phyloP scores from a whole-genome alignment of 2,888 invertebrate genomes.

The Sericinus montela region DNA sequence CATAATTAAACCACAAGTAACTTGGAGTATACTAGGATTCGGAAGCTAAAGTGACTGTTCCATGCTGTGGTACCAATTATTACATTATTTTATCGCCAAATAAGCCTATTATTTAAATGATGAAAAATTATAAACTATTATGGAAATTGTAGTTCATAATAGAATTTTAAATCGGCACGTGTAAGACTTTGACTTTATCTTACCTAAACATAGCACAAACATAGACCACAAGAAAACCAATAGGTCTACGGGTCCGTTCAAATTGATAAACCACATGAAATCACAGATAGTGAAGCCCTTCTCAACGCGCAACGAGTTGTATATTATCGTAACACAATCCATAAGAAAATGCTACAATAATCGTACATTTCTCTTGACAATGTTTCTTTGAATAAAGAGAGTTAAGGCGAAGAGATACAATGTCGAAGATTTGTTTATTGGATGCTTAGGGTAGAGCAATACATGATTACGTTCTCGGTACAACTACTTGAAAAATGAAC shows the following conservation, averaged over 20 bases:
- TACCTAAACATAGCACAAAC: conserved; percentile 45
- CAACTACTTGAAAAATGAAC: conserved; percentile 49
- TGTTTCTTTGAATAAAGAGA: conserved; percentile 75
- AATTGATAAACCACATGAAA: conserved; percentile 71
- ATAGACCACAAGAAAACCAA: conserved; percentile 56
- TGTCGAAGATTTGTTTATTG: conserved; percentile 75
- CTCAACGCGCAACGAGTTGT: conserved; percentile 64
- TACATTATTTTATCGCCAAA: too few species aligned
- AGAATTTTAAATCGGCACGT: conserved; percentile 11
- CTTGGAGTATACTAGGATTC: too few species aligned
- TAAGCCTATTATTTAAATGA: too few species aligned
- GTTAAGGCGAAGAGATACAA: conserved; percentile 73
- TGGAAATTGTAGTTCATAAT: not conserved
- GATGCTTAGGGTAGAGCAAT: conserved; percentile 57
- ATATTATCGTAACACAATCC: conserved; percentile 74
- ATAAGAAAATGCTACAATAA: conserved; percentile 72
- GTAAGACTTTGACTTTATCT: conserved; percentile 34
- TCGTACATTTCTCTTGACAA: conserved; percentile 76
- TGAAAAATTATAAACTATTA: too few species aligned
- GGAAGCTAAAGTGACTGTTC: too few species aligned
- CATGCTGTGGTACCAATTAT: too few species aligned
- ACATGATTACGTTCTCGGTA: conserved; percentile 54
- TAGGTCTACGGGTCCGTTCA: conserved; percentile 62
- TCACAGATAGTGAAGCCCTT: conserved; percentile 62
- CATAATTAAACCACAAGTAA: too few species aligned